Conservation (phyloP, 2,797 vertebrate genomes). For the Hylomyscus alleni region DNA sequence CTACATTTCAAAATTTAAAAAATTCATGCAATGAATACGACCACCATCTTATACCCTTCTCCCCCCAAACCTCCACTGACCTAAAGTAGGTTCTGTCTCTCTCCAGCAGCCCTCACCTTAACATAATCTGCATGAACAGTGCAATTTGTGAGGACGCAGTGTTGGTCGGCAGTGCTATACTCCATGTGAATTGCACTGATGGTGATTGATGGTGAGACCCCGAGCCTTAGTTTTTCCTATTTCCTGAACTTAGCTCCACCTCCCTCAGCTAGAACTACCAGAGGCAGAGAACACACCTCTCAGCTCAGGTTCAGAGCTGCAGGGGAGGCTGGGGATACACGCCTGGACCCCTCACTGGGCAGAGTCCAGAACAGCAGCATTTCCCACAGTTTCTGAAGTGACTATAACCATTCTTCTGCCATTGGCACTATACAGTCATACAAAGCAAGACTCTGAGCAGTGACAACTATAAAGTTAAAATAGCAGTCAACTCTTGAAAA, state of each 20-base stretch:
- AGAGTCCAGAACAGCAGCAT: not conserved
- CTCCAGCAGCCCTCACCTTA: conserved; percentile 89
- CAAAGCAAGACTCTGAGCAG: not conserved
- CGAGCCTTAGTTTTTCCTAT: conserved; percentile 95
- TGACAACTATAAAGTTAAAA: not conserved
- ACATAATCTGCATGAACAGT: conserved; percentile 96
- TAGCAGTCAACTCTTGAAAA: not conserved
- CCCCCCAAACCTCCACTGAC: not conserved
- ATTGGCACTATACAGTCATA: not conserved
- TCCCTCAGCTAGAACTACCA: conserved; percentile 91
- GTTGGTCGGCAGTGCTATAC: conserved; percentile 93
- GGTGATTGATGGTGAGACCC: conserved; percentile 94
- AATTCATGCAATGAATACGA: not conserved
- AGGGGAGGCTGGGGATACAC: not conserved
- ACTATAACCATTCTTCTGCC: not conserved
- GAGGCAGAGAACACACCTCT: not conserved
- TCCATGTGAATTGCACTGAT: conserved; percentile 93
- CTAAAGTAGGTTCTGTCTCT: not conserved
- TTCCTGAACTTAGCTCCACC: conserved; percentile 94
- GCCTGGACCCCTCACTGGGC: not conserved
- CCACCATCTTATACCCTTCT: not conserved
- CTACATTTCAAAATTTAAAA: not conserved
- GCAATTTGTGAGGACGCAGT: conserved; percentile 96
- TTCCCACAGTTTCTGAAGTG: not conserved
- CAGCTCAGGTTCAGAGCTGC: not conserved